Base-by-base conservation (phyloP, 1,140 invertebrate genomes). In the Drosophila setifemur region DNA sequence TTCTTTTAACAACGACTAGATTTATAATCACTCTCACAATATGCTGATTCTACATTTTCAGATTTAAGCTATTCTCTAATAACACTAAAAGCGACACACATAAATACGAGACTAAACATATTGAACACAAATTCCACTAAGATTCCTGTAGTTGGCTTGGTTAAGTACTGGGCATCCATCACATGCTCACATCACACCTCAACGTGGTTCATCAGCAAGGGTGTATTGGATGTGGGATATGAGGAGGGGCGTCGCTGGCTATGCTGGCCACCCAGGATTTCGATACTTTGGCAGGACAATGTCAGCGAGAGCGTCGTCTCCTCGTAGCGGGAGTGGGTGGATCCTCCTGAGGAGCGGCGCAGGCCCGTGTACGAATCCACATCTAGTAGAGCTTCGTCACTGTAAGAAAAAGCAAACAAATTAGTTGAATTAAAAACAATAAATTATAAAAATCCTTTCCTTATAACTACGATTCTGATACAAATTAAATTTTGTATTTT, bases 361-460 rank as follows among this genome's bases (percentile, higher is more conserved):
- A 91, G 72, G 1, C 91, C 91, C 1, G 83, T 90, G 21, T 89
- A 88, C 1, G 81, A 77, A 31, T 92, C 91, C 7, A 92, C 92
- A 87, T 93, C 93, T 75, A 93, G 90, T 8, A 93, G 86, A 44
- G 92, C 92, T 82, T 93, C 93, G 58, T 93, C 92, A 83, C 92
- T 93, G 39, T 86, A 90, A 61, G 0, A 31, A 14, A 12, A 3
- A n/a, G 14, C 0, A 16, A 8, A 16, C 3, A 7, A 16, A 2
- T 12, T 1, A 35, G 21, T 6, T 11, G 4, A 19, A 9, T 4
- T 23, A 33, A 8, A 4, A 33, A 25, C 3, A n/a, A 14, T 21
- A 8, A 14, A 35, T 31, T n/a, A n/a, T n/a, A n/a, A n/a, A n/a
- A n/a, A n/a, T n/a, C n/a, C n/a, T n/a, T n/a, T n/a, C n/a, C n/a